Conservation (phyloP, 1,140 invertebrate species). For the Drosophila albomicans region DNA sequence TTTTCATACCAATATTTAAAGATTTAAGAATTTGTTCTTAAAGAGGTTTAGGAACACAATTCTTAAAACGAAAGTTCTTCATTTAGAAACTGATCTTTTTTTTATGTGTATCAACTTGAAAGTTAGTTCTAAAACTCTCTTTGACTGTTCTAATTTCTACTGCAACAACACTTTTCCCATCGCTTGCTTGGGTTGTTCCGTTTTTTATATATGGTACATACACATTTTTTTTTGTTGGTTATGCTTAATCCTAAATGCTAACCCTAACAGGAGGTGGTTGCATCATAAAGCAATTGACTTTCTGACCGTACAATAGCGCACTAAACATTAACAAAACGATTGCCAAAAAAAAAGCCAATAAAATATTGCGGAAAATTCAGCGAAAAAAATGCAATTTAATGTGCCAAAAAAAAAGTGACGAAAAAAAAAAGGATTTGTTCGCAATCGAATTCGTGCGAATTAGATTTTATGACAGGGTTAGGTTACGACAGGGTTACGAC, state of each 20-base stretch:
- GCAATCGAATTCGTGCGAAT: conserved; percentile 69
- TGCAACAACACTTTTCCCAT: no score
- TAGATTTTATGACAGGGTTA: conserved; percentile 65
- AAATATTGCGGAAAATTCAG: conserved; percentile 54
- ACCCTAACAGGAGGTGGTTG: conserved; percentile 8
- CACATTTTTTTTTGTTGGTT: background rate
- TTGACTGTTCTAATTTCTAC: no score
- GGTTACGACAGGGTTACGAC: conserved; percentile 1
- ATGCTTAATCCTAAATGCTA: background rate
- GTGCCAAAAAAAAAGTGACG: conserved; percentile 33
- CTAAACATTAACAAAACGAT: conserved; percentile 47
- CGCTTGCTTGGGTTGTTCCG: no score
- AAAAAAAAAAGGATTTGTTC: conserved; percentile 69
- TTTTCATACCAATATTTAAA: no score
- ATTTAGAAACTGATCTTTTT: no score
- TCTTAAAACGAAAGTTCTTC: no score
- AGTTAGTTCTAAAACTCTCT: no score
- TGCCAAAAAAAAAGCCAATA: conserved; percentile 32
- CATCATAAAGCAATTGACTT: conserved; percentile 78
- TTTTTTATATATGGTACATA: no score
- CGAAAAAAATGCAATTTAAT: conserved; percentile 55
- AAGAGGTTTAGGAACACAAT: no score
- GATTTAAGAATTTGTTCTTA: no score
- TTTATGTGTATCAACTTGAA: no score
- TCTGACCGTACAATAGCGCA: conserved; percentile 53